Percentiles rank a stretch among this genome's conserved stretches.
phyloP scores from a whole-genome alignment of 1,140 invertebrate species.

The Drosophila mojavensis region DNA sequence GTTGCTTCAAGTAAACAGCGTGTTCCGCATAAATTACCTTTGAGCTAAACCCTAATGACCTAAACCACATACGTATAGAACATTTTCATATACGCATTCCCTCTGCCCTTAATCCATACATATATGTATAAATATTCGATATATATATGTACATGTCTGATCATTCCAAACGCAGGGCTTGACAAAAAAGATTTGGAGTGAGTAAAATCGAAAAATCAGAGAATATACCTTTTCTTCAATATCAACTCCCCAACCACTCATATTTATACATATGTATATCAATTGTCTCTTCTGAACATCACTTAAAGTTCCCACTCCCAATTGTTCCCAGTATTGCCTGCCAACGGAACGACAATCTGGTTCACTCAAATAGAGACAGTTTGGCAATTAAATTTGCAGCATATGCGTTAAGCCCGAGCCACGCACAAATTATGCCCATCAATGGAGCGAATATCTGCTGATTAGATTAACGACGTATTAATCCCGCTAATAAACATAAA shows the following conservation, averaged over 20 bases:
- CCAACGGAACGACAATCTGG: neutral
- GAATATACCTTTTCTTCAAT: too few relatives aligned
- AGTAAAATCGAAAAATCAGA: too few relatives aligned
- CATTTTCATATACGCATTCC: neutral
- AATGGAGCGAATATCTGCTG: constrained; percentile 38
- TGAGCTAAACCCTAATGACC: neutral
- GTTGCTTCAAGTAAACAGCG: constrained; percentile 28
- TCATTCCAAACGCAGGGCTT: too few relatives aligned
- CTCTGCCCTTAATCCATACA: neutral
- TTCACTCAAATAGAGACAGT: neutral
- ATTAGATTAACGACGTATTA: constrained; percentile 68
- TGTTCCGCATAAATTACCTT: constrained; percentile 36
- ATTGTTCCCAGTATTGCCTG: neutral
- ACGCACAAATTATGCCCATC: neutral
- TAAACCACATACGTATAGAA: neutral
- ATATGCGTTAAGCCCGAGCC: constrained; percentile 52
- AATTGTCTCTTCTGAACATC: too few relatives aligned
- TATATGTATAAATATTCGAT: too few relatives aligned
- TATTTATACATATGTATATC: too few relatives aligned
- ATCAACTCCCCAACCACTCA: too few relatives aligned
- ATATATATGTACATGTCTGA: too few relatives aligned
- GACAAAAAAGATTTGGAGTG: too few relatives aligned
- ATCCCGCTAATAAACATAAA: constrained; percentile 74
- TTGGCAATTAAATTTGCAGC: constrained; percentile 57
- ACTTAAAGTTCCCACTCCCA: too few relatives aligned